Evolutionary conservation across 2,113 vertebrate genomes (phyloP).

Genomic region (Gasterosteus aculeatus): DNA sequence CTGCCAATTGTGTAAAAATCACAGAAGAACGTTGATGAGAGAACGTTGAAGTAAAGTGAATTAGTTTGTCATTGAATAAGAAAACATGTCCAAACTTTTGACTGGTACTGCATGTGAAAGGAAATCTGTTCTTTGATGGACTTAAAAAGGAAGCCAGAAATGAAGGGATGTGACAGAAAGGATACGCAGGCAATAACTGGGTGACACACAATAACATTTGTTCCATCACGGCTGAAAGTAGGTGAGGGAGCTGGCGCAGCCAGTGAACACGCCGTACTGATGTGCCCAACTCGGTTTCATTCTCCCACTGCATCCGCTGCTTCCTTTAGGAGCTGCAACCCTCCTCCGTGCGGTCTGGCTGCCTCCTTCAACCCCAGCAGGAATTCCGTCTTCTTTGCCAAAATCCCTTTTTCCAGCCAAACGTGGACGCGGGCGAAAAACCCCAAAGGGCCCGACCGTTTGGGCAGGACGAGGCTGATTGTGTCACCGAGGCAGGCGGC

Average conservation of each 20-base stretch:
- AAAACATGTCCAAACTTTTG: too few species aligned
- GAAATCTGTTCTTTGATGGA: conserved; percentile 23
- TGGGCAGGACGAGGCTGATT: conserved; percentile 38
- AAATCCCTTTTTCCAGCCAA: conserved; percentile 51
- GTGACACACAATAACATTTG: neutral
- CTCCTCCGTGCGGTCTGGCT: conserved; percentile 63
- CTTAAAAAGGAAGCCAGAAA: neutral
- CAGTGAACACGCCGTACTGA: conserved; percentile 41
- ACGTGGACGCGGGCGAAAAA: conserved; percentile 50
- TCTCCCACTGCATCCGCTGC: conserved; percentile 51
- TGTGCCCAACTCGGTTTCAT: conserved; percentile 36
- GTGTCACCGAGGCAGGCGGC: conserved; percentile 46
- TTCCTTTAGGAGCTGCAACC: conserved; percentile 64
- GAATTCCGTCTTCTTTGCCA: conserved; percentile 50
- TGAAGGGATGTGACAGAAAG: neutral
- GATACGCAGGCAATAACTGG: conserved; percentile 3
- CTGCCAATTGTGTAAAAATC: conserved; percentile 43
- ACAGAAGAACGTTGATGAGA: conserved; percentile 4
- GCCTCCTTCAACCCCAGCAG: conserved; percentile 53
- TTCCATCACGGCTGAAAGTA: conserved; percentile 16
- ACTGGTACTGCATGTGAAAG: neutral
- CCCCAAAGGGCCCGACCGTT: conserved; percentile 28
- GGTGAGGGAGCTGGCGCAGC: conserved; percentile 17
- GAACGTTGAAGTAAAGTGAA: conserved; percentile 1
- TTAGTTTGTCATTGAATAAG: too few species aligned